These are phyloP conservation scores for Psilopsiagon aurifrons DNA, from an alignment of 2,113 vertebrate species.

Conservation along the genomic window DNA sequence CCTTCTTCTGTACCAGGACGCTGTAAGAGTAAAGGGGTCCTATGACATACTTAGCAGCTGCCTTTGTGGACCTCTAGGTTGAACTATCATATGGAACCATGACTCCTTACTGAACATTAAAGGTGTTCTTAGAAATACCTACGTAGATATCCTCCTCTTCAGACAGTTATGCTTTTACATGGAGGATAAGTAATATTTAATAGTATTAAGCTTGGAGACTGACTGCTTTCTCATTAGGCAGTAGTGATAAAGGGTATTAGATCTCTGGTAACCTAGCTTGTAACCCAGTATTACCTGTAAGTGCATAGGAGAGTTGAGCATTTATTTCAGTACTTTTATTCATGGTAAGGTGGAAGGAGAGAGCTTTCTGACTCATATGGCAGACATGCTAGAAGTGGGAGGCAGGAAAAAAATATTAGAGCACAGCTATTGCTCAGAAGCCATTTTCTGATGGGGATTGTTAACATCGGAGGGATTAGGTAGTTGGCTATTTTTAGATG, in stretches of 20 bases:
- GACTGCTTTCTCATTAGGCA: neutral
- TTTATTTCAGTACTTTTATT: neutral
- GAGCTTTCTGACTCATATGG: neutral
- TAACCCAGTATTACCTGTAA: neutral
- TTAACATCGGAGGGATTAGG: constrained; percentile 26
- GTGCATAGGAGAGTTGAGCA: neutral
- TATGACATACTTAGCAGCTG: neutral
- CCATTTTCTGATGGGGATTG: neutral
- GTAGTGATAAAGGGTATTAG: neutral
- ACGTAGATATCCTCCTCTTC: neutral
- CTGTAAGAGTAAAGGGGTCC: neutral
- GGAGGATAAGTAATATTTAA: neutral
- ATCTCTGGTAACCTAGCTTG: neutral
- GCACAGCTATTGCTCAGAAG: neutral
- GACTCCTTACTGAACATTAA: neutral
- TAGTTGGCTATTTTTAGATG: constrained; percentile 50
- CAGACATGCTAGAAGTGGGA: neutral
- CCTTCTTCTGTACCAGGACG: neutral
- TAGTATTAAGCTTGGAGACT: neutral
- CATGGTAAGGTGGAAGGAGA: neutral
- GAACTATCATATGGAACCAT: rapidly evolving
- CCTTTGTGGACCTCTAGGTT: neutral
- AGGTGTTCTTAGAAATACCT: neutral
- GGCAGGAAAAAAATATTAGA: neutral
- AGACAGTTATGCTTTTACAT: neutral